phyloP scores from a whole-genome alignment of 2,113 vertebrate species.

The Calidris pygmaea region DNA sequence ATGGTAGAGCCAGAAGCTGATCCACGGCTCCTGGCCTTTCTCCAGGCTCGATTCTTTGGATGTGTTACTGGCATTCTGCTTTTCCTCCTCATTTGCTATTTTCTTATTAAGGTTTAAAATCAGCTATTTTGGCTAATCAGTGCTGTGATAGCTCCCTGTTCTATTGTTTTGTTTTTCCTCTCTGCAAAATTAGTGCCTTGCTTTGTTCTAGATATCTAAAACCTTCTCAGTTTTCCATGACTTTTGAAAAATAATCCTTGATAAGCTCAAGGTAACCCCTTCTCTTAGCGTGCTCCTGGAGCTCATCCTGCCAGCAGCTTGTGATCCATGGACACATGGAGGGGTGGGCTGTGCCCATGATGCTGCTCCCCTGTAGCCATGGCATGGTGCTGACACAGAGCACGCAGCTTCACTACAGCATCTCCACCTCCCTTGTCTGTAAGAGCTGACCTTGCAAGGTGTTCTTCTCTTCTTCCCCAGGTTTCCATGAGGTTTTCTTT shows the following conservation, averaged over 20 bases:
- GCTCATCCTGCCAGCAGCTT: not conserved
- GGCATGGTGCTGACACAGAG: not conserved
- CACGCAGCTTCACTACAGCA: accelerated
- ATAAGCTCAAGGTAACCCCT: not conserved
- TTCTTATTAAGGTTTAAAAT: not conserved
- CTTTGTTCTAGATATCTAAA: not conserved
- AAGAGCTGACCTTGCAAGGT: not conserved
- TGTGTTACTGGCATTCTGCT: not conserved
- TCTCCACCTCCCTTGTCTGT: not conserved
- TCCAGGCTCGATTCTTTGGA: not conserved
- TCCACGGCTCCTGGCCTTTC: not conserved
- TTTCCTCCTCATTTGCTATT: not conserved
- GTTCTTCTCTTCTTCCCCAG: not conserved
- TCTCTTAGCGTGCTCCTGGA: accelerated
- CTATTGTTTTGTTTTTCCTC: not conserved
- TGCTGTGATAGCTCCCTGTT: not conserved
- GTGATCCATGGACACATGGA: not conserved
- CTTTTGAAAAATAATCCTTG: not conserved
- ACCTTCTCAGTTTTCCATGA: not conserved
- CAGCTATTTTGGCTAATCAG: not conserved
- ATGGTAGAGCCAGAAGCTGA: not conserved
- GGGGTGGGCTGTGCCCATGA: too few species aligned
- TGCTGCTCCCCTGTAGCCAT: too few species aligned
- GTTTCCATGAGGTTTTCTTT: not conserved
- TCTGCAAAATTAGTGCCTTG: not conserved